Percentiles rank a stretch among this genome's conserved stretches.
Evolutionary conservation across 2,113 vertebrate species (phyloP).

Genomic region (Cochlearius cochlearius): DNA sequence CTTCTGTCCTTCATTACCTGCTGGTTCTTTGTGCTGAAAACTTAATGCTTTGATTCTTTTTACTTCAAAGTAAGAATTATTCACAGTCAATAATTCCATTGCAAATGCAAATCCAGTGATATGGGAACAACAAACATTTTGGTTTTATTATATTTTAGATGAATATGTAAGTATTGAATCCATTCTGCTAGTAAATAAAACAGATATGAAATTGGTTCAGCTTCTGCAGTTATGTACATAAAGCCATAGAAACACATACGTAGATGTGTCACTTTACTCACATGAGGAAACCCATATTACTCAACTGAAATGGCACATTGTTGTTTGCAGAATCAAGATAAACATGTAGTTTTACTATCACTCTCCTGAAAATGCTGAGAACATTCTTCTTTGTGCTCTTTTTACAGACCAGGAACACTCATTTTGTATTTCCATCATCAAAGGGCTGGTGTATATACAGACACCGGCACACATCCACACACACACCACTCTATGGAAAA

Average conservation of each 20-base stretch:
- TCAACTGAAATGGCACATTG: fast-evolving
- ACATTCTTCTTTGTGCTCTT: not conserved
- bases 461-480: not conserved
- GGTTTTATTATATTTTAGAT: not conserved
- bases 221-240: not conserved
- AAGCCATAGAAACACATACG: not conserved
- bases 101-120: not conserved
- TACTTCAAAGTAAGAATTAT: not conserved
- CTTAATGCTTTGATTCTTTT: not conserved
- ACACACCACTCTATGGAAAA: not conserved
- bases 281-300: not conserved
- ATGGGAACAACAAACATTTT: not conserved
- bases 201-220: not conserved
- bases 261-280: not conserved
- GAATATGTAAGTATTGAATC: not conserved
- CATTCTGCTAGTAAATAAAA: not conserved
- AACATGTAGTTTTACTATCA: not conserved
- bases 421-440: not conserved
- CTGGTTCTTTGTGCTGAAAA: not conserved
- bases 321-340: not conserved
- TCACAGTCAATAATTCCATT: not conserved
- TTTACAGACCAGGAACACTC: not conserved
- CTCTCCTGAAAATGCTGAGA: not conserved
- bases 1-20: not conserved
- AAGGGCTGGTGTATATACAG: not conserved